These are phyloP conservation scores for Erinaceus europaeus DNA, from an alignment of 2,113 vertebrate species.

Conservation along the genomic window DNA sequence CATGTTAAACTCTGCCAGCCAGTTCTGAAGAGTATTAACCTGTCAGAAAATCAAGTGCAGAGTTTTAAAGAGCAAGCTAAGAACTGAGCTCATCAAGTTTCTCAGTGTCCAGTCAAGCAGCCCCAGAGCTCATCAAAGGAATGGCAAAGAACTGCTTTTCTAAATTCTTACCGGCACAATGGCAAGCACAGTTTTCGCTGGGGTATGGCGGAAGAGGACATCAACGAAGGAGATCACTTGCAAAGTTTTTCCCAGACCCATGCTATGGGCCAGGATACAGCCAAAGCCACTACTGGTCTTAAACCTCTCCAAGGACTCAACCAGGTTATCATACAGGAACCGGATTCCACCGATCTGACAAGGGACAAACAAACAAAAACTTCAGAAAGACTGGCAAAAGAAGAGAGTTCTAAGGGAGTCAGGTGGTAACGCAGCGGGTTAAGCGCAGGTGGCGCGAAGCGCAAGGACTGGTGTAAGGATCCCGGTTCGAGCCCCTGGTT, in stretches of 20 bases:
- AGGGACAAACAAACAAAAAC: conserved; percentile 33
- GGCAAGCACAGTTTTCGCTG: conserved; percentile 95
- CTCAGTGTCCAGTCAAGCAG: background rate
- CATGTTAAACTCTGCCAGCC: conserved; percentile 97
- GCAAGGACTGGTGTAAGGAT: no score
- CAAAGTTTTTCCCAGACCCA: conserved; percentile 97
- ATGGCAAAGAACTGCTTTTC: background rate
- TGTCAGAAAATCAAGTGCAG: conserved; percentile 72
- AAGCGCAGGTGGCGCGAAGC: no score
- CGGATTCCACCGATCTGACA: conserved; percentile 96
- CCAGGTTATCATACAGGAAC: conserved; percentile 97
- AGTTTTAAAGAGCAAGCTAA: conserved; percentile 46
- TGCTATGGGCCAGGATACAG: conserved; percentile 98
- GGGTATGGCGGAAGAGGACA: conserved; percentile 93
- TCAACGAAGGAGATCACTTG: conserved; percentile 99
- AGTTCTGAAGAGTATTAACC: conserved; percentile 99
- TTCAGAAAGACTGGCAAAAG: conserved; percentile 57
- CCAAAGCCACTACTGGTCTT: conserved; percentile 97
- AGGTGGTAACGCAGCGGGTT: no score
- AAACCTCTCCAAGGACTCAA: conserved; percentile 96
- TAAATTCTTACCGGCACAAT: conserved; percentile 94
- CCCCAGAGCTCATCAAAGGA: background rate
- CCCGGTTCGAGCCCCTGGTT: no score
- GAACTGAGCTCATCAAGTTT: background rate
- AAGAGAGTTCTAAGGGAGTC: background rate